Evolutionary conservation across 2,113 vertebrate genomes (phyloP), one percentile per base, ranked within the genome.

Genomic region (Macquaria ambigua): DNA sequence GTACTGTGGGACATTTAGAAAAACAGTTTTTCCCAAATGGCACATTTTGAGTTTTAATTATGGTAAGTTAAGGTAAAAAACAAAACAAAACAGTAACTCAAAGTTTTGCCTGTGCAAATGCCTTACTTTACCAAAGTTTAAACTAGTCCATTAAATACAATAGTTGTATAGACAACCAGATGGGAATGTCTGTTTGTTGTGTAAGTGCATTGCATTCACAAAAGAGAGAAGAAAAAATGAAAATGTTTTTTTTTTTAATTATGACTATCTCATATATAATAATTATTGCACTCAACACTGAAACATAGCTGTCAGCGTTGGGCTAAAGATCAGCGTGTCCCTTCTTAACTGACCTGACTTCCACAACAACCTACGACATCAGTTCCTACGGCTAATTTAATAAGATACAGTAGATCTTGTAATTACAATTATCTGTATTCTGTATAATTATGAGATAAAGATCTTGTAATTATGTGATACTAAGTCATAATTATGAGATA

Each of bases 31-130:
- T 39, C 46, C 25, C 6, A 37, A 77, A 71, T 43, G 37, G 31
- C 43, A 43, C 21, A 39, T 64, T 53, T 77, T 64, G 20, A 23
- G 34, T 37, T 58, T 58, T 78, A 73, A 71, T 55, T 71, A 56
- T 46, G 9, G 18, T 16, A 28, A 68, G 7, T 58, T 20, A 46
- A 46, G 5, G 9, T 20, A 25, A 12, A 25, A 74, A 28, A 41
- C 41, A 52, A 74, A 28, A 41, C 41, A 52, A 63, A 75, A 53
- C 39, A 82, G 15, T 61, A 28, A 52, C 15, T 50, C 14, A 23
- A 48, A 62, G 7, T 23, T 37, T 8, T 34, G n/a, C 4, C 5
- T 16, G 6, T 11, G 2, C 6, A 21, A 53, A 28, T 41, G 1
- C 14, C 2, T 20, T 9, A 46, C 56, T 59, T 68, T 59, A 31